phyloP scores from a whole-genome alignment of 2,888 invertebrate genomes.

The Acholoe squamosa region DNA sequence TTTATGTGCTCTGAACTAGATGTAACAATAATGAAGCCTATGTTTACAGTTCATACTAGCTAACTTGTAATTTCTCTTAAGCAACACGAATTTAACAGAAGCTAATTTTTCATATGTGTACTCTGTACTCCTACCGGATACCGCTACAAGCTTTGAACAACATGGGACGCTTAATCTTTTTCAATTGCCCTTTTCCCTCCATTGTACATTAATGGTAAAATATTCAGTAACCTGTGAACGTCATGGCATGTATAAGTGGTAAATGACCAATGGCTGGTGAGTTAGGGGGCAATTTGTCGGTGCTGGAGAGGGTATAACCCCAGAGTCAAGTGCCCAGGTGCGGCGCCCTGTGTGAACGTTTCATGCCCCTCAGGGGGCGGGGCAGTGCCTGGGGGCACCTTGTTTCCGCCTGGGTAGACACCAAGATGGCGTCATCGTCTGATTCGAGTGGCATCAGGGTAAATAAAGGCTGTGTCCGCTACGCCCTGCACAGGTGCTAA shows the following conservation, averaged over 20 bases:
- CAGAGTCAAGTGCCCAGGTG: constrained; percentile 38
- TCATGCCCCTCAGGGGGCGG: not conserved
- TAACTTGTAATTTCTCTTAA: too few relatives aligned
- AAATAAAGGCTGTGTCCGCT: not conserved
- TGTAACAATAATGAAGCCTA: too few relatives aligned
- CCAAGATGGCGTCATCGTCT: constrained; percentile 25
- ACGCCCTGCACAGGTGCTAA: not conserved
- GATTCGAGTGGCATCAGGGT: constrained; percentile 20
- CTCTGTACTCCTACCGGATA: too few relatives aligned
- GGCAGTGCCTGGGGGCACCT: not conserved
- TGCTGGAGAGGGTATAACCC: constrained; percentile 20
- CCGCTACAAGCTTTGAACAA: too few relatives aligned
- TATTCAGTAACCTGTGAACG: not conserved
- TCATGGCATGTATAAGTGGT: not conserved
- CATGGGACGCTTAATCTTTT: not conserved
- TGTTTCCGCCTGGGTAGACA: constrained; percentile 1
- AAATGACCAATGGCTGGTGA: constrained; percentile 6
- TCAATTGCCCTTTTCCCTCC: not conserved
- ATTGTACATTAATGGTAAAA: constrained; percentile 9
- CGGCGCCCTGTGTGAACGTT: not conserved
- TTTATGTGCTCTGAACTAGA: too few relatives aligned
- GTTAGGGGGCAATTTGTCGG: constrained; percentile 31
- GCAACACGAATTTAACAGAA: too few relatives aligned
- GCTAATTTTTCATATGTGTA: too few relatives aligned
- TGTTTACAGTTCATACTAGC: too few relatives aligned